Percentiles rank a stretch among this genome's conserved stretches.
Conservation (phyloP, 92 coral and sea anemone genomes). For the Pocillopora grandis region DNA sequence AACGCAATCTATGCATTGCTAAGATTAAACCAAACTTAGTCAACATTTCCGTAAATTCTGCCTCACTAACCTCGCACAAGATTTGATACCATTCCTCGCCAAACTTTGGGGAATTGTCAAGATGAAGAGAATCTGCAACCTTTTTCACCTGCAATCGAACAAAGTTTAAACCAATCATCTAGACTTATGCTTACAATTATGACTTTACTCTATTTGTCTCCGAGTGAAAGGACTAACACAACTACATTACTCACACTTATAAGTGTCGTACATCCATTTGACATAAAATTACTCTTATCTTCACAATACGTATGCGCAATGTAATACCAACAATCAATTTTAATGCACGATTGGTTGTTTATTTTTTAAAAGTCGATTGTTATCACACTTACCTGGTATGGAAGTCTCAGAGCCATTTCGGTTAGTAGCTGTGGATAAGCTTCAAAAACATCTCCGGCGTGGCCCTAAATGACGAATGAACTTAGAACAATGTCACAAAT, state of each 20-base stretch:
- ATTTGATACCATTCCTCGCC: slow-evolving; percentile 88
- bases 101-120: slow-evolving; percentile 69
- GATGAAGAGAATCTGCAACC: slow-evolving; percentile 84
- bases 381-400: slow-evolving; percentile 73
- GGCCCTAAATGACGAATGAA: slow-evolving; percentile 61
- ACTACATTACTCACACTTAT: too few species aligned
- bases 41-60: too few species aligned
- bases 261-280: too few species aligned
- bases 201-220: background rate
- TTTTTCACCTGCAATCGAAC: slow-evolving; percentile 75
- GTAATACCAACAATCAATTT: too few species aligned
- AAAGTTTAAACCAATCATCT: background rate
- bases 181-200: background rate
- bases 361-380: background rate
- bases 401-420: slow-evolving; percentile 95
- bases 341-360: background rate
- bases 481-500: background rate
- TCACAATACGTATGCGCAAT: too few species aligned
- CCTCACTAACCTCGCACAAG: slow-evolving; percentile 81
- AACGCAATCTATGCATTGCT: background rate
- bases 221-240: too few species aligned
- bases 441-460: slow-evolving; percentile 96
- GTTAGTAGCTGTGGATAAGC: slow-evolving; percentile 95
- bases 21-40: background rate
- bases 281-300: too few species aligned